Conservation (phyloP, 1,140 invertebrate genomes). For the Wasmannia auropunctata region DNA sequence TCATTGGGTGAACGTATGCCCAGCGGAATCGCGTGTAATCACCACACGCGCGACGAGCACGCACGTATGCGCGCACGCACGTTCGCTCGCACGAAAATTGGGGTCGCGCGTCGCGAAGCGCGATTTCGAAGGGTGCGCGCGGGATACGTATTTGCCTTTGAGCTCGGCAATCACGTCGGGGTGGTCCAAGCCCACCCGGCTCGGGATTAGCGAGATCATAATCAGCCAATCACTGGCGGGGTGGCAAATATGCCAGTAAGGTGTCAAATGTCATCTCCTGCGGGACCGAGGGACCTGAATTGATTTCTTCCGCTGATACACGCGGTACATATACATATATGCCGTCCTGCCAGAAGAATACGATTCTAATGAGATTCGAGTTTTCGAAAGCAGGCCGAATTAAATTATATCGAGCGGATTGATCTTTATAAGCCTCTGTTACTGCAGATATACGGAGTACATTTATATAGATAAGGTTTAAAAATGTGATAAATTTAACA, state of each 20-base stretch:
- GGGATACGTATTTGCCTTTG: slow-evolving; percentile 72
- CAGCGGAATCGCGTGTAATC: slow-evolving; percentile 72
- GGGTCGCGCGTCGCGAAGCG: slow-evolving; percentile 57
- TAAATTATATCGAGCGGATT: slow-evolving; percentile 43
- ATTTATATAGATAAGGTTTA: neutral
- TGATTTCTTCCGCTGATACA: slow-evolving; percentile 72
- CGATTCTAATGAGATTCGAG: slow-evolving; percentile 63
- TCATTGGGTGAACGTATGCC: slow-evolving; percentile 56
- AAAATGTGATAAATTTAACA: neutral
- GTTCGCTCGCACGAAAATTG: slow-evolving; percentile 61
- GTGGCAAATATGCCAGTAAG: slow-evolving; percentile 66
- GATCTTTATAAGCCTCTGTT: neutral
- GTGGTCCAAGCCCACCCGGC: slow-evolving; percentile 72
- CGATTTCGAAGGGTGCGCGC: slow-evolving; percentile 7
- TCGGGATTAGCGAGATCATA: slow-evolving; percentile 82
- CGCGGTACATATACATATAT: neutral
- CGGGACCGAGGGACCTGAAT: slow-evolving; percentile 70
- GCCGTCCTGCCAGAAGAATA: slow-evolving; percentile 16
- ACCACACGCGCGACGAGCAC: slow-evolving; percentile 22
- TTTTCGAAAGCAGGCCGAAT: slow-evolving; percentile 42
- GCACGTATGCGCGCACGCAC: slow-evolving; percentile 54
- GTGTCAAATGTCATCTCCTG: slow-evolving; percentile 82
- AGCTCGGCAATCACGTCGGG: slow-evolving; percentile 78
- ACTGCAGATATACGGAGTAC: neutral
- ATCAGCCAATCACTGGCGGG: slow-evolving; percentile 79